phyloP scores from a whole-genome alignment of 2,113 vertebrate genomes.

The Phodopus roborovskii region DNA sequence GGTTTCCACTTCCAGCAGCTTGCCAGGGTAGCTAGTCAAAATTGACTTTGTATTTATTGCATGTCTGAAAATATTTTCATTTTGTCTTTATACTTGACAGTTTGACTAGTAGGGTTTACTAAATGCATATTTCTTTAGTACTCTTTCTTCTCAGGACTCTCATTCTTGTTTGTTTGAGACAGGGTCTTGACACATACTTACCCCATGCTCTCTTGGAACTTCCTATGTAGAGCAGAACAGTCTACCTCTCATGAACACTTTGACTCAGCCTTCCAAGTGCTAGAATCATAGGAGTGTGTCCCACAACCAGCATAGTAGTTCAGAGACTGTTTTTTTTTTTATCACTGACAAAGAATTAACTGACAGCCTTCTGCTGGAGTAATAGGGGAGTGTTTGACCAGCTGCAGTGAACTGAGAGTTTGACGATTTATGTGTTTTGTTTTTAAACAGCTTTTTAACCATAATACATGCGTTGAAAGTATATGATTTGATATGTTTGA shows the following conservation, averaged over 20 bases:
- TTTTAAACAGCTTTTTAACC: not conserved
- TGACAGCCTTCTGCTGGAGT: not conserved
- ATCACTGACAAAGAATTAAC: not conserved
- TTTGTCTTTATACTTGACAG: not conserved
- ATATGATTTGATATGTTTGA: not conserved
- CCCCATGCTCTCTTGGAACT: not conserved
- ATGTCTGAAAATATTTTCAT: not conserved
- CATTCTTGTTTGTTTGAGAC: not conserved
- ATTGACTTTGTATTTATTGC: not conserved
- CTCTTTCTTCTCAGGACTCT: not conserved
- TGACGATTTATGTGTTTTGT: not conserved
- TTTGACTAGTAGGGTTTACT: not conserved
- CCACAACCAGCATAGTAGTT: not conserved
- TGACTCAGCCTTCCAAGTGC: not conserved
- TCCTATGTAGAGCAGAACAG: not conserved
- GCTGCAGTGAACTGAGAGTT: not conserved
- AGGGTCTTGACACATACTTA: not conserved
- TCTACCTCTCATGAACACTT: too few species aligned
- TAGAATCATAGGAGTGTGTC: not conserved
- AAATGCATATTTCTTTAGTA: not conserved
- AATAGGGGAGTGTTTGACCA: not conserved
- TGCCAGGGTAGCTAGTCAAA: not conserved
- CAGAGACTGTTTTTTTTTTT: not conserved
- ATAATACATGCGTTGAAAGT: constrained; percentile 10
- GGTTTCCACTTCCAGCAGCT: not conserved